These are phyloP conservation scores for Chloropsis hardwickii DNA, from an alignment of 2,113 vertebrate species.

Conservation along the genomic window DNA sequence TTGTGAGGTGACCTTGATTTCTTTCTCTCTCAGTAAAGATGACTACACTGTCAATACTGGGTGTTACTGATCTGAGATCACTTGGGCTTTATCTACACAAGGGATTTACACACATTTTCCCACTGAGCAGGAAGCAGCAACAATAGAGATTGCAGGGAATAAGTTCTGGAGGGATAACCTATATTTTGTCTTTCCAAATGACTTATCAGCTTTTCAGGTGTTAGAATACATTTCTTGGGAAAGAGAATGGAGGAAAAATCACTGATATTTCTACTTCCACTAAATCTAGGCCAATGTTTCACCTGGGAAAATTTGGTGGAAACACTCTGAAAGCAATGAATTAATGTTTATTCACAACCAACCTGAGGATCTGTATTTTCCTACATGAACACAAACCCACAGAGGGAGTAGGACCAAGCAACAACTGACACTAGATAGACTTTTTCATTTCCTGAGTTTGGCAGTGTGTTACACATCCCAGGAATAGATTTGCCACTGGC, in stretches of 20 bases:
- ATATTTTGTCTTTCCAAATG: constrained; percentile 9
- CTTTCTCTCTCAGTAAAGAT: not conserved
- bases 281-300: not conserved
- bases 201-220: not conserved
- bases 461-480: not conserved
- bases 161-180: not conserved
- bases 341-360: constrained; percentile 3
- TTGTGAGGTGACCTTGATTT: not conserved
- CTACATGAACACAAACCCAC: not conserved
- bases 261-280: not conserved
- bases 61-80: not conserved
- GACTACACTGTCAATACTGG: not conserved
- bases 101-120: not conserved
- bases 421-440: not conserved
- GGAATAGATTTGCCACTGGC: constrained; percentile 8
- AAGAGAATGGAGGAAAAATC: not conserved
- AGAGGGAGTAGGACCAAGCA: not conserved
- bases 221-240: not conserved
- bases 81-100: not conserved
- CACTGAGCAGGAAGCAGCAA: not conserved
- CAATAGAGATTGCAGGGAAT: not conserved
- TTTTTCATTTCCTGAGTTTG: constrained; percentile 23
- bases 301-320: not conserved
- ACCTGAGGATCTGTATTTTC: not conserved
- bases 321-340: not conserved